Base-by-base conservation (phyloP, 2,797 vertebrate species). In the Notamacropus eugenii region DNA sequence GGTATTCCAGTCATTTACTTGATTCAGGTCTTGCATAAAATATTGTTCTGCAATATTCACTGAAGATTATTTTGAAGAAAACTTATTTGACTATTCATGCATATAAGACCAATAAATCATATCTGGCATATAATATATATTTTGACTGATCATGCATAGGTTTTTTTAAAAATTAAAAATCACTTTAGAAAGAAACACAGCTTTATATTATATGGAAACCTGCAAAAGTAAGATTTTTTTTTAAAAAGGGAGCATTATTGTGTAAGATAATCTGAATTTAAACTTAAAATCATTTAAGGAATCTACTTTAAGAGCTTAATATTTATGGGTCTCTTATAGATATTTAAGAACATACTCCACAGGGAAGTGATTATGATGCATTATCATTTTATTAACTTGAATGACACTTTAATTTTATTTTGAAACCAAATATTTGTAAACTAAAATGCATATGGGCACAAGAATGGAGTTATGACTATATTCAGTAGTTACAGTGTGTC, bases 1-100 rank as follows among this genome's bases (percentile, higher is more conserved):
- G 19, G n/a, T 24, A 82, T 46, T 82, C n/a, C 8, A 46, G n/a
- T 22, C n/a, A 82, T 82, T 82, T 46, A 82, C 2, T 0, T 82
- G 40, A 22, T 46, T 82, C 74, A 46, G 40, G 46, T 46, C 19
- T 46, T 24, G 74, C 74, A 46, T 6, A 91, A 56, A 95, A 96
- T 94, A 58, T 94, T 95, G 94, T 67, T 93, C 94, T 95, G 92
- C 16, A 94, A 95, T 93, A 95, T 93, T 93, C 4, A 94, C 31
- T 94, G 87, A 50, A 57, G 40, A 4, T 67, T 93, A 82, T 1
- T 92, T 96, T 93, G 93, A 55, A 29, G 92, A 55, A 62, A 95
- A 93, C 28, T 24, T 82, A 93, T 93, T 22, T 94, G 57, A 92
- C 93, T 95, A 92, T 93, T 5, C 93, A 91, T 90, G 19, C 4